Base-by-base conservation (phyloP, 2,888 invertebrate genomes). In the Netelia virgata region DNA sequence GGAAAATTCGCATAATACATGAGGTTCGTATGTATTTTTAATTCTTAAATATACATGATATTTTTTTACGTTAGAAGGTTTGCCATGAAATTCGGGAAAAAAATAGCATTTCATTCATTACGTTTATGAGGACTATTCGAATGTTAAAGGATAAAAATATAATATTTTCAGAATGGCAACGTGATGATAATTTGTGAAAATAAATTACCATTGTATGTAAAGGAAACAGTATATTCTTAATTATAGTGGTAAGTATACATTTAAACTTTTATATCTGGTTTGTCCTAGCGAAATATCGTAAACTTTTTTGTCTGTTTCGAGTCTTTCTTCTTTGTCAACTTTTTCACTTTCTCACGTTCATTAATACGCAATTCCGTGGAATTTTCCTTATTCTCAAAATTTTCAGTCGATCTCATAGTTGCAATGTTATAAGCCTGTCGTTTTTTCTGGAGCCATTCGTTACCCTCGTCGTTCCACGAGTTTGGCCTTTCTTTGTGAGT, bases 391-490 rank as follows among this genome's bases (percentile, higher is more conserved):
- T 91, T 90, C 0, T 88, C 89, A 6, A 83, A 75, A 41, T 87
- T 86, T 69, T 88, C 87, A 9, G 50, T 74, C 0, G 63, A 78
- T 84, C 87, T 89, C 79, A 88, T 90, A 14, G 88, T 90, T 0
- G 89, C 86, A 77, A 89, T 86, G 73, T 92, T 93, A 23, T 91
- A 92, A 61, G 90, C 91, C 70, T 90, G 88, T 41, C 91, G 86
- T 84, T 93, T 93, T 47, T 90, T 92, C 36, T 90, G 89, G 3
- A 92, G 81, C 93, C 92, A 92, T 16, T 91, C 91, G 61, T 92
- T 90, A 0, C 89, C 88, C 68, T 92, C 91, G 55, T 91, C 92
- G 82, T 89, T 92, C 92, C 93, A 93, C 2, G 92, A 93, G 43
- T 83, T 83, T 0, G 92, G 92, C 43, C 92, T 88, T 1, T 90